Conservation (phyloP, 2,113 vertebrate species). For the Stercorarius parasiticus region DNA sequence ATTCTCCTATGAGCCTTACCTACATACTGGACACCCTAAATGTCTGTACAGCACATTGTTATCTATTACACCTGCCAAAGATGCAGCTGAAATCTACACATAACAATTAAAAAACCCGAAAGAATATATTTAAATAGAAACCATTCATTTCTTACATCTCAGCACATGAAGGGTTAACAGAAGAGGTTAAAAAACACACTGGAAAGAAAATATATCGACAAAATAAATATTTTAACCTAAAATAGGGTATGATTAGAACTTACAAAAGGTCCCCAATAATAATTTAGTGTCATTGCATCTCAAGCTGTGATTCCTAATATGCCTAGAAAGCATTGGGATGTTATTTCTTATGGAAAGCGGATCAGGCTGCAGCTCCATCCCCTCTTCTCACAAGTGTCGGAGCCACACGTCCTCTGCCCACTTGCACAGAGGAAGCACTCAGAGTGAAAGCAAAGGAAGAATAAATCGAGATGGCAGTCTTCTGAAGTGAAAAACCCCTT, state of each 20-base stretch:
- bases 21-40: not conserved
- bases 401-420: not conserved
- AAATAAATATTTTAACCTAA: conserved; percentile 78
- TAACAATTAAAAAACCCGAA: not conserved
- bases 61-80: conserved; percentile 5
- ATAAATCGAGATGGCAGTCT: not conserved
- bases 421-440: not conserved
- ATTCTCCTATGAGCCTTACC: conserved; percentile 19
- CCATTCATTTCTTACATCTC: conserved; percentile 57
- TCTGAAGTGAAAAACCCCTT: not conserved
- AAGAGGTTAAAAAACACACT: conserved; percentile 60
- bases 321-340: not conserved
- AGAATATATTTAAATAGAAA: conserved; percentile 33
- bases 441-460: not conserved
- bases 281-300: conserved; percentile 69
- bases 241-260: conserved; percentile 55
- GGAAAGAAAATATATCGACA: conserved; percentile 61
- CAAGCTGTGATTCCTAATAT: conserved; percentile 54
- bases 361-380: conserved; percentile 15
- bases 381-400: rapidly evolving
- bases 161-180: conserved; percentile 48
- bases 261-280: conserved; percentile 51
- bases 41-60: conserved; percentile 35
- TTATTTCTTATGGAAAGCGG: not conserved
- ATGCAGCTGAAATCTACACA: conserved; percentile 20